phyloP scores from a whole-genome alignment of 2,888 invertebrate species.

The Eustalomyia histrio region DNA sequence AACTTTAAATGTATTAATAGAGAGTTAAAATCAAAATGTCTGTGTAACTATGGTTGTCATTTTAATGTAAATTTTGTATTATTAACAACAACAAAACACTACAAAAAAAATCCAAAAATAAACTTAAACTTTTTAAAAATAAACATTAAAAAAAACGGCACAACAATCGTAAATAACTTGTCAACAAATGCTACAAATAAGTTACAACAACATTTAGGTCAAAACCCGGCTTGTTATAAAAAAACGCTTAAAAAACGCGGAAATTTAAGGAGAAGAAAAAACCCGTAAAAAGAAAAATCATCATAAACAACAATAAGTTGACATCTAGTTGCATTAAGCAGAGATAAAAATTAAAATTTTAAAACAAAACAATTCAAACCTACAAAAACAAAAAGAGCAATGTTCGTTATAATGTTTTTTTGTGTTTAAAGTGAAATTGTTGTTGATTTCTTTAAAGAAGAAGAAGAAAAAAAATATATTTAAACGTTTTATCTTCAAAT shows the following conservation, averaged over 20 bases:
- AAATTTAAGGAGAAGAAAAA: background rate
- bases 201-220: constrained; percentile 43
- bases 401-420: constrained; percentile 44
- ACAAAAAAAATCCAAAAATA: background rate
- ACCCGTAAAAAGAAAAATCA: constrained; percentile 9
- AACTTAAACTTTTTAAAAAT: background rate
- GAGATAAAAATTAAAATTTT: constrained; percentile 2
- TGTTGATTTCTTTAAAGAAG: constrained; percentile 54
- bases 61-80: no score
- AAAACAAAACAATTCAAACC: background rate
- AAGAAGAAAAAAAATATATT: background rate
- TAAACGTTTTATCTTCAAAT: constrained; percentile 3
- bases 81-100: background rate
- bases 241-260: constrained; percentile 1
- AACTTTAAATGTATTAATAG: background rate
- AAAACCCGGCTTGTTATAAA: constrained; percentile 26
- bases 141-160: background rate
- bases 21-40: background rate
- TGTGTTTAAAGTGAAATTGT: constrained; percentile 62
- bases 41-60: constrained; percentile 1
- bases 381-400: constrained; percentile 20
- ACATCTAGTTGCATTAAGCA: constrained; percentile 19
- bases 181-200: constrained; percentile 11
- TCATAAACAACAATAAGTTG: constrained; percentile 18
- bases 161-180: background rate